Evolutionary conservation across 2,113 vertebrate genomes (phyloP).

Genomic region (Regulus satrapa): DNA sequence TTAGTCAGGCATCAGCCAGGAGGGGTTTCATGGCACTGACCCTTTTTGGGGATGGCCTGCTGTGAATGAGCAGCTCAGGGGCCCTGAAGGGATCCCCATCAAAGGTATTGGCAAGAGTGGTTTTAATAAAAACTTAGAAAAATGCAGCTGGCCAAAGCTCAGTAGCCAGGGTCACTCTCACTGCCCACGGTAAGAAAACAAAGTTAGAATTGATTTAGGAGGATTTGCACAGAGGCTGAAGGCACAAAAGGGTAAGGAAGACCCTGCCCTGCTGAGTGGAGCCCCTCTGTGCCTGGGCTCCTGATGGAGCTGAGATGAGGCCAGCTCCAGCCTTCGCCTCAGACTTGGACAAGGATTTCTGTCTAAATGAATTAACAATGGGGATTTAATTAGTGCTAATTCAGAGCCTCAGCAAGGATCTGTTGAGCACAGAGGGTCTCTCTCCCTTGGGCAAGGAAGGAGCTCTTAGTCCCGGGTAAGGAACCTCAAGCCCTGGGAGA

Average conservation of each 20-base stretch:
- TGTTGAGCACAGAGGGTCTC: not conserved
- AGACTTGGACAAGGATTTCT: not conserved
- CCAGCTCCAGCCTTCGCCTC: not conserved
- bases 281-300: not conserved
- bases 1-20: not conserved
- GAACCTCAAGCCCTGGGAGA: not conserved
- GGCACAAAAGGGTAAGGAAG: not conserved
- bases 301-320: not conserved
- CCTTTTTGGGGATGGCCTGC: not conserved
- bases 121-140: not conserved
- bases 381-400: not conserved
- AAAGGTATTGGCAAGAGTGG: not conserved
- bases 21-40: accelerated
- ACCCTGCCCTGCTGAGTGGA: not conserved
- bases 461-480: no score
- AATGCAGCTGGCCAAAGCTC: not conserved
- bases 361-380: not conserved
- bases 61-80: not conserved
- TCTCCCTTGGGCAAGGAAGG: not conserved
- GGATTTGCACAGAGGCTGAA: not conserved
- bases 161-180: not conserved
- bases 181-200: not conserved
- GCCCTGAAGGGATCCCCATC: not conserved
- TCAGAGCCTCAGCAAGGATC: not conserved
- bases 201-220: accelerated